Evolutionary conservation across 2,113 vertebrate species (phyloP).

Genomic region (Oxyura jamaicensis): DNA sequence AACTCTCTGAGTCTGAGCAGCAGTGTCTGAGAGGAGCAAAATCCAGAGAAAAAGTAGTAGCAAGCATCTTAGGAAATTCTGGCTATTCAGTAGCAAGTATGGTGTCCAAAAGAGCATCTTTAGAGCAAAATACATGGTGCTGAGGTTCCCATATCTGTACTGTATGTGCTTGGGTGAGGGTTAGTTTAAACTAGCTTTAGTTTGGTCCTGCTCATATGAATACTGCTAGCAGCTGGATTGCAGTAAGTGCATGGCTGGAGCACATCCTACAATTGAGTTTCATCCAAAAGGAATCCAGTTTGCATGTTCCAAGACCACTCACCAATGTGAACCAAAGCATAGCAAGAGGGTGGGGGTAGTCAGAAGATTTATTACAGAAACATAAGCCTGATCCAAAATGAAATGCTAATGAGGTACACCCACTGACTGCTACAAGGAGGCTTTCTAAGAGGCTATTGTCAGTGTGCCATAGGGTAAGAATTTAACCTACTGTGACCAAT

Average conservation of each 20-base stretch:
- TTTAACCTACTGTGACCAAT: constrained; percentile 38
- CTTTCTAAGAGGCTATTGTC: constrained; percentile 37
- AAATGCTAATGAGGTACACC: neutral
- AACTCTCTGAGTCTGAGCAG: neutral
- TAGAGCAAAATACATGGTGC: neutral
- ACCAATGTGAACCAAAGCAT: neutral
- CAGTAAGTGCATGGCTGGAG: neutral
- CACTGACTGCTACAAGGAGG: neutral
- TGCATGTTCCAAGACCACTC: neutral
- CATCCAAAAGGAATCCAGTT: neutral
- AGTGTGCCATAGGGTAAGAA: neutral
- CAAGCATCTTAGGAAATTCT: neutral
- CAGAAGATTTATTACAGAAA: constrained; percentile 1
- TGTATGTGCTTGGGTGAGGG: neutral
- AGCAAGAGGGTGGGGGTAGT: neutral
- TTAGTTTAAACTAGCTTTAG: neutral
- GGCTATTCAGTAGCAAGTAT: neutral
- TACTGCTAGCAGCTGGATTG: neutral
- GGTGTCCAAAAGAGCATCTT: neutral
- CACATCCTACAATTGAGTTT: neutral
- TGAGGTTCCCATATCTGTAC: neutral
- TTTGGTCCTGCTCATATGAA: neutral
- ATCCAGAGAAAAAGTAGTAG: neutral
- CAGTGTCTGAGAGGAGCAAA: neutral
- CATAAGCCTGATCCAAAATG: neutral